These are phyloP conservation scores for Rapana venosa DNA, from an alignment of 2,888 invertebrate species.

Conservation along the genomic window DNA sequence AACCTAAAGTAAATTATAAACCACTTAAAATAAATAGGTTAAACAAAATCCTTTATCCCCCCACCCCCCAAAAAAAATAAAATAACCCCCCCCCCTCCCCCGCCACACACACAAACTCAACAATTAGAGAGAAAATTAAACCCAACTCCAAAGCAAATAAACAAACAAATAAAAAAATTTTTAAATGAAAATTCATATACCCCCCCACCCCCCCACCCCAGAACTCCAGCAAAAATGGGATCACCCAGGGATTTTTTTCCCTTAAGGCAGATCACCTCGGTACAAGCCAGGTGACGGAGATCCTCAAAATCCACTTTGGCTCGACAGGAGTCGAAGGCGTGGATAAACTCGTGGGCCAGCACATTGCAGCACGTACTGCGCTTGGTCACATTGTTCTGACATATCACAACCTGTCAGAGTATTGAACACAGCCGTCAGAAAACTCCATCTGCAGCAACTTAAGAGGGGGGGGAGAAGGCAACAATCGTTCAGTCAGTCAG, in stretches of 20 bases:
- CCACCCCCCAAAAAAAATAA: no score
- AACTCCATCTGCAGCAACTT: no score
- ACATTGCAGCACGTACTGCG: conserved; percentile 79
- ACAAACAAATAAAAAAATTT: background rate
- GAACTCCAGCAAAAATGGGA: background rate
- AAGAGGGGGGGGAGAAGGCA: no score
- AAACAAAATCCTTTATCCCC: no score
- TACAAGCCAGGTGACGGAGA: conserved; percentile 94
- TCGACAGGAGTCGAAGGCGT: conserved; percentile 96
- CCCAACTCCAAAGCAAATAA: background rate
- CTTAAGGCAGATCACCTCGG: conserved; percentile 82
- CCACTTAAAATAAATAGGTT: no score
- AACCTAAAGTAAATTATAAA: no score
- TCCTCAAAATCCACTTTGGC: conserved; percentile 93
- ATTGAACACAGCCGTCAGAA: no score
- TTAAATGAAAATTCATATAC: background rate
- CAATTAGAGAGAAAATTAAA: background rate
- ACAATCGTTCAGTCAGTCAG: no score
- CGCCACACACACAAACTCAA: no score
- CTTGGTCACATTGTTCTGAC: conserved; percentile 88
- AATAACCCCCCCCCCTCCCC: no score
- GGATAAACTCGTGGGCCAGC: conserved; percentile 94
- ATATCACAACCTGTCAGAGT: conserved; percentile 80
- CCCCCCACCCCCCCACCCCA: no score
- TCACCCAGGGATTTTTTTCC: background rate